These are phyloP conservation scores for Colletes collaris DNA, from an alignment of 2,888 invertebrate genomes.

Conservation along the genomic window DNA sequence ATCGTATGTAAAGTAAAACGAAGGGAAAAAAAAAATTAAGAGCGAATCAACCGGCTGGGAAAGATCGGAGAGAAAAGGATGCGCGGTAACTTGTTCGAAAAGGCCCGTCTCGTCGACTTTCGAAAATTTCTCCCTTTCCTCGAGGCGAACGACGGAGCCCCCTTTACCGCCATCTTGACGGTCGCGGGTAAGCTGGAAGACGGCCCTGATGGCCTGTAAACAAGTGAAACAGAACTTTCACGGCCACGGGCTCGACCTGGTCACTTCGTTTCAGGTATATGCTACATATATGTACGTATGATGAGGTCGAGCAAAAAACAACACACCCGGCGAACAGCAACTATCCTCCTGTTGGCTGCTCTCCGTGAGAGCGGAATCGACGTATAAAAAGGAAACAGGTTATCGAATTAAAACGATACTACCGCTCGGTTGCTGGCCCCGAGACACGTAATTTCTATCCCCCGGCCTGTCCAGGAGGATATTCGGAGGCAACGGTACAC, in stretches of 20 bases:
- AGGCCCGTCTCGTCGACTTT: conserved; percentile 57
- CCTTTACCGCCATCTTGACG: conserved; percentile 7
- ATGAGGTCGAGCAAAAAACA: conserved; percentile 54
- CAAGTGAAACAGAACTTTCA: conserved; percentile 78
- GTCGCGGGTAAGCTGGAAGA: conserved; percentile 35
- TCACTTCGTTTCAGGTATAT: conserved; percentile 67
- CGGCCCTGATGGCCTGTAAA: conserved; percentile 61
- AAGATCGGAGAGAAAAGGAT: conserved; percentile 12
- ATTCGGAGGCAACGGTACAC: conserved; percentile 56
- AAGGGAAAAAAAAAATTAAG: not conserved
- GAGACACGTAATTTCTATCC: conserved; percentile 77
- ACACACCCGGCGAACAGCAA: conserved; percentile 39
- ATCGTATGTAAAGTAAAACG: not conserved
- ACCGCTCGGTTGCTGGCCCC: conserved; percentile 43
- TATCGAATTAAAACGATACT: conserved; percentile 80
- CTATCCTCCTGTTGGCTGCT: conserved; percentile 23
- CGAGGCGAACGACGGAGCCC: conserved; percentile 28
- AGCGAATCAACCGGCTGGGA: not conserved
- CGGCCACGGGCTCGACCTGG: conserved; percentile 79
- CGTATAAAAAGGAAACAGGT: conserved; percentile 78
- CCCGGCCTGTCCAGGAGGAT: conserved; percentile 63
- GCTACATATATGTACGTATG: conserved; percentile 5
- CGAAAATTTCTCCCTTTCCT: conserved; percentile 70
- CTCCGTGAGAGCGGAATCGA: conserved; percentile 70
- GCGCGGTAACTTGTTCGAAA: conserved; percentile 30